Conservation (phyloP, 2,797 vertebrate genomes). For the Gallirallus australis region DNA sequence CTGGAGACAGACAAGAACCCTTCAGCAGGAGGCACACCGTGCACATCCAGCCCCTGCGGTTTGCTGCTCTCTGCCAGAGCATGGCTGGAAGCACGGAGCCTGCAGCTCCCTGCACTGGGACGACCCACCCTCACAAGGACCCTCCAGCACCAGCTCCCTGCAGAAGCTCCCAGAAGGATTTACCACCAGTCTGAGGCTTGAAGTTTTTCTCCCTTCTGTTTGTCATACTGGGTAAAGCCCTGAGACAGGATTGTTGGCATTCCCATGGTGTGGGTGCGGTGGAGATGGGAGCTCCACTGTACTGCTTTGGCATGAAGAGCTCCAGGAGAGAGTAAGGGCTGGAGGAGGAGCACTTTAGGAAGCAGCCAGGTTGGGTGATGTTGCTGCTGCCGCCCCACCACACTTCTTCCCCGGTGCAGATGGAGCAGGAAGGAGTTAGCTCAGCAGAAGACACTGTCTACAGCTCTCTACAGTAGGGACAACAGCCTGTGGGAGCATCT, state of each 20-base stretch:
- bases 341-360: neutral
- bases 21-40: accelerated
- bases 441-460: neutral
- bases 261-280: accelerated
- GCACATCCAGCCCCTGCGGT: neutral
- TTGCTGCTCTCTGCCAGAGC: neutral
- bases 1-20: neutral
- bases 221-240: neutral
- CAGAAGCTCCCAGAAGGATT: neutral
- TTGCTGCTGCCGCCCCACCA: neutral
- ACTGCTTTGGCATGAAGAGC: neutral
- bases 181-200: neutral
- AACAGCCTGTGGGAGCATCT: neutral
- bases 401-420: accelerated
- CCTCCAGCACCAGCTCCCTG: too few relatives aligned
- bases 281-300: accelerated
- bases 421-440: neutral
- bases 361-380: neutral
- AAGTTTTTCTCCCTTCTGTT: neutral
- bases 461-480: neutral
- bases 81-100: accelerated
- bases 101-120: accelerated
- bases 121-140: neutral
- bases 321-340: neutral
- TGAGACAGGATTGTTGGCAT: neutral